Percentiles rank a stretch among this genome's conserved stretches.
phyloP scores from a whole-genome alignment of 30 jellyfish, hydroid and myxozoan species.

The Pseudorhiza aurosa region DNA sequence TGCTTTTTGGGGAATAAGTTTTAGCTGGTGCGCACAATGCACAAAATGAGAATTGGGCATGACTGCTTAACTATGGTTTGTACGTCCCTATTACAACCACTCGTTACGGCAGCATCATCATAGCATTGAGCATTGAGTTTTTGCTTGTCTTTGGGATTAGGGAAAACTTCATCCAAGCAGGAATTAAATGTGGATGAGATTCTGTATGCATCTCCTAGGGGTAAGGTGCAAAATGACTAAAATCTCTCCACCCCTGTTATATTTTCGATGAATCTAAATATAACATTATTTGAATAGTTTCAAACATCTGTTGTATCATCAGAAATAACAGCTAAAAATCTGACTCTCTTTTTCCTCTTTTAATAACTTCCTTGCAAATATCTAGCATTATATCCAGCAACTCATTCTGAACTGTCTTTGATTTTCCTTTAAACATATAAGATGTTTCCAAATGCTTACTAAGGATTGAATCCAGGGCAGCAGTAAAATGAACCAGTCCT shows the following conservation, averaged over 20 bases:
- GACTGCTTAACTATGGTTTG: constrained; percentile 10
- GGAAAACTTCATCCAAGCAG: constrained; percentile 33
- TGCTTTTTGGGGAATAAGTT: constrained; percentile 34
- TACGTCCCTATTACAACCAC: constrained; percentile 41
- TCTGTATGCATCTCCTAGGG: constrained; percentile 27
- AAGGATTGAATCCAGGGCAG: constrained; percentile 32
- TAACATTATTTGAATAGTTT: constrained; percentile 47
- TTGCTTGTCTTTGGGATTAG: constrained; percentile 7
- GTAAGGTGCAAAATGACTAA: constrained; percentile 43
- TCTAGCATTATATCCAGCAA: constrained; percentile 56
- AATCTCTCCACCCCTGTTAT: constrained; percentile 42
- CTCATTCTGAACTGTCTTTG: constrained; percentile 56
- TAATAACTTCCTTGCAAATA: background rate
- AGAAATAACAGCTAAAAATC: constrained; percentile 55
- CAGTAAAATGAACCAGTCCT: constrained; percentile 36
- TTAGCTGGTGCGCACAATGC: constrained; percentile 62
- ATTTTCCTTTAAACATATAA: constrained; percentile 50
- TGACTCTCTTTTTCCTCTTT: constrained; percentile 17
- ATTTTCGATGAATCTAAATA: constrained; percentile 18
- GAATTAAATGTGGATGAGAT: constrained; percentile 6
- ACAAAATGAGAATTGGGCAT: constrained; percentile 53
- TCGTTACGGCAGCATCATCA: constrained; percentile 53
- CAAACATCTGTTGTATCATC: constrained; percentile 71
- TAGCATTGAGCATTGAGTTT: constrained; percentile 33
- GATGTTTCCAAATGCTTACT: constrained; percentile 37